Evolutionary conservation across 1,140 invertebrate genomes (phyloP), one percentile per base, ranked within the genome.

Genomic region (Pogonognathellus flavescens): DNA sequence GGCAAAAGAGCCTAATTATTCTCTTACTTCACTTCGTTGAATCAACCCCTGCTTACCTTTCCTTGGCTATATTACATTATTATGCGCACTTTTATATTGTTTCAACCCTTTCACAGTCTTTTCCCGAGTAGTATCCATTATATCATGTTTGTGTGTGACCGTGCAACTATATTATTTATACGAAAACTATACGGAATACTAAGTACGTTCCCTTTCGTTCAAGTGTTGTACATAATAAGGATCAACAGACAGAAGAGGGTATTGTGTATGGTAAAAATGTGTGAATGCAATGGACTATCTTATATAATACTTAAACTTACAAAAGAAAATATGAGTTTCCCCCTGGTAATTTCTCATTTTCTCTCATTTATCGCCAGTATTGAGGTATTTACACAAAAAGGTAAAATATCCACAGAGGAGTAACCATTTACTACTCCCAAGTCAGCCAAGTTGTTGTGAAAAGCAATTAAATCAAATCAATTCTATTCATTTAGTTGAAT

Each of bases 1-100:
- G 81, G 81, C 81, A 82, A 62, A 62, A 57, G 81, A 82, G 55
- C 59, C 81, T 82, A 82, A 82, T 82, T 82, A 82, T 82, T 82
- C 81, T 82, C 59, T 82, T 82, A 82, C 57, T 82, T 59, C 31
- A 82, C 81, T 60, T 22, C n/a, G 18, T 41, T 41, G 31, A 41
- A 60, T 62, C 50, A 82, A 76, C 70, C 70, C 70, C 70, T 76
- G 31, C 70, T 76, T 76, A 49, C 25, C 25, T 50, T 76, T 50
- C 5, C 31, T n/a, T 76, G 14, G 16, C 14, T 16, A 59, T 13
- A 25, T 66, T 66, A 11, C 25, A 41, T 41, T 41, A 25, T 76
- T 16, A 18, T 18, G 0, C 0, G 49, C 25, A n/a, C 16, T 62
- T 9, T 41, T 76, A n/a, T 31, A 18, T 76, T 76, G 53, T 57